Evolutionary conservation across 2,113 vertebrate species (phyloP), one percentile per base, ranked within the genome.

Genomic region (Hemibagrus wyckioides): DNA sequence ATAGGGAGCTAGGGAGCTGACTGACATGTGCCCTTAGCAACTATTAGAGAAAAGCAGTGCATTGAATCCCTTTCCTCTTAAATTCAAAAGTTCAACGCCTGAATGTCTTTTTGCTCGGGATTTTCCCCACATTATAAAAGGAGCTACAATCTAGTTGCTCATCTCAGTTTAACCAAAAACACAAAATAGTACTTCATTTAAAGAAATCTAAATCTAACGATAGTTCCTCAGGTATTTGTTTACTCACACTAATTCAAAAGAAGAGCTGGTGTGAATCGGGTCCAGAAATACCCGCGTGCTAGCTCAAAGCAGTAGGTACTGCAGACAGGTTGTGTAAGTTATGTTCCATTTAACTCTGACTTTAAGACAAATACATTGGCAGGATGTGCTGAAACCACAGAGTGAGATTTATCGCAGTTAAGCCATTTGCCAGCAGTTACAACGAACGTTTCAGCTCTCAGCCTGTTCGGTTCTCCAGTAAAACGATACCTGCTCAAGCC

Each of bases 281-380:
- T 59, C 14, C 54, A 39, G 54, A 39, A 57, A 81, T 81, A 39
- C 59, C 54, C 14, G 54, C 25, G 39, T 14, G 54, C 30, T 25
- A 39, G 56, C 79, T 57, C 56, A 3, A n/a, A n/a, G 33, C 54
- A 25, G 79, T 57, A 56, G 50, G 52, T 81, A 28, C 10, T 59
- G 30, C 33, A 59, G 54, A 14, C 33, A 17, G 71, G 84, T 36
- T 61, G 30, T 23, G 19, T 81, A 59, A 59, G 33, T 81, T 81
- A 59, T 81, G 54, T 59, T 81, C 77, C n/a, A 56, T 57, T 80
- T 80, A 36, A 80, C 21, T 56, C 8, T 56, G 77, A 80, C 30
- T 56, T 36, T 54, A 56, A 56, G n/a, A 80, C 52, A 80, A 56
- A 80, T 56, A 56, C 50, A 80, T 11, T 36, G 50, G 19, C 52